These are phyloP conservation scores for Leptosomus discolor DNA, from an alignment of 2,113 vertebrate genomes.

Conservation along the genomic window DNA sequence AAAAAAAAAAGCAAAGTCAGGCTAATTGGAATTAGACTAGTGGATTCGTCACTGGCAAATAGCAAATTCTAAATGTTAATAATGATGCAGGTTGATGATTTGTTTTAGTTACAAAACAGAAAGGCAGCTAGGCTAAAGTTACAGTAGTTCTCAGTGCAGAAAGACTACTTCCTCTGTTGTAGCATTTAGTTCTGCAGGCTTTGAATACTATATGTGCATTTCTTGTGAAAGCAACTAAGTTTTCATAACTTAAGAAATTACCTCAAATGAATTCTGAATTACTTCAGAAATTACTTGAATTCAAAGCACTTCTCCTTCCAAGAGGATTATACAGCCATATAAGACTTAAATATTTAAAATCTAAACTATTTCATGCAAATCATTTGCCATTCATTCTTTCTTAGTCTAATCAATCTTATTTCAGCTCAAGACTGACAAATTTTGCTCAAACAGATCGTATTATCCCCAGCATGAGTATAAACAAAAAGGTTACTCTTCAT, in stretches of 20 bases:
- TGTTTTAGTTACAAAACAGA: neutral
- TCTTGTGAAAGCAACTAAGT: neutral
- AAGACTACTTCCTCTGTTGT: neutral
- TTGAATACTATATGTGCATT: neutral
- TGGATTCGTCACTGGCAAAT: neutral
- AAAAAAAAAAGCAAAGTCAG: neutral
- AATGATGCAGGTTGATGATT: neutral
- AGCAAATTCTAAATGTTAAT: neutral
- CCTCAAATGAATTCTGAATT: neutral
- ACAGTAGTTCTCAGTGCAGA: neutral
- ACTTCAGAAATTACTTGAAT: neutral
- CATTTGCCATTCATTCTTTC: neutral
- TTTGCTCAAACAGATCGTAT: neutral
- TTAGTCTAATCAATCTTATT: neutral
- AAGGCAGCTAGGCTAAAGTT: neutral
- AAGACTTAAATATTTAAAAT: neutral
- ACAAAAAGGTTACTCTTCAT: neutral
- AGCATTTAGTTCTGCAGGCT: neutral
- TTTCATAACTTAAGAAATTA: neutral
- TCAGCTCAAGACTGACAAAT: neutral
- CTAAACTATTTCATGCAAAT: neutral
- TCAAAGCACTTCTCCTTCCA: neutral
- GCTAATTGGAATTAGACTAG: neutral
- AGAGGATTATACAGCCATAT: neutral
- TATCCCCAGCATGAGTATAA: neutral